These are phyloP conservation scores for Gopherus evgoodei DNA, from an alignment of 2,113 vertebrate species.

Conservation along the genomic window DNA sequence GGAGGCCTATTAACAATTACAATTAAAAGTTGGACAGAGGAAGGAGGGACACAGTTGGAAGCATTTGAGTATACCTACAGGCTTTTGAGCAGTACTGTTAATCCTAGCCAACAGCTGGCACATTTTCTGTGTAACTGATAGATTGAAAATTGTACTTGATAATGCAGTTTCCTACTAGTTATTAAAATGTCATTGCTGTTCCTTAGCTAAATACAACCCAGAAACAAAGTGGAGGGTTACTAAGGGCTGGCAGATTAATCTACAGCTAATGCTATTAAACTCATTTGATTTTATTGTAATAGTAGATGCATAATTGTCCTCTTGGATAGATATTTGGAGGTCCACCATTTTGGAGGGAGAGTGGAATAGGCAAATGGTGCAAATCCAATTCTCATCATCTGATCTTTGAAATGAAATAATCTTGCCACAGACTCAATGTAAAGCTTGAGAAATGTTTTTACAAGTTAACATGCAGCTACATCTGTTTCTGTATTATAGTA, in stretches of 20 bases:
- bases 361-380: not conserved
- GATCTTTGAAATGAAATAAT: not conserved
- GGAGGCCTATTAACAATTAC: not conserved
- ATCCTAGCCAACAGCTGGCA: not conserved
- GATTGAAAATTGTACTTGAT: not conserved
- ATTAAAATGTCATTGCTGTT: not conserved
- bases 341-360: not conserved
- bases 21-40: not conserved
- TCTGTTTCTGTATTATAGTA: not conserved
- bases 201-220: not conserved
- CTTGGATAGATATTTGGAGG: not conserved
- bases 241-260: not conserved
- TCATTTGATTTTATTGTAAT: not conserved
- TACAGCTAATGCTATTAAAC: not conserved
- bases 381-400: not conserved
- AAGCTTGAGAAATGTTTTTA: not conserved
- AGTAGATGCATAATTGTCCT: rapidly evolving
- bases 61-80: not conserved
- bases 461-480: rapidly evolving
- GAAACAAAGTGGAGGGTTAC: not conserved
- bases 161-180: not conserved
- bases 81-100: not conserved
- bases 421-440: not conserved
- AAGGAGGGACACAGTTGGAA: not conserved
- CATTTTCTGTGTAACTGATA: not conserved